These are phyloP conservation scores for Aramus guarauna DNA, from an alignment of 2,113 vertebrate genomes.

Conservation along the genomic window DNA sequence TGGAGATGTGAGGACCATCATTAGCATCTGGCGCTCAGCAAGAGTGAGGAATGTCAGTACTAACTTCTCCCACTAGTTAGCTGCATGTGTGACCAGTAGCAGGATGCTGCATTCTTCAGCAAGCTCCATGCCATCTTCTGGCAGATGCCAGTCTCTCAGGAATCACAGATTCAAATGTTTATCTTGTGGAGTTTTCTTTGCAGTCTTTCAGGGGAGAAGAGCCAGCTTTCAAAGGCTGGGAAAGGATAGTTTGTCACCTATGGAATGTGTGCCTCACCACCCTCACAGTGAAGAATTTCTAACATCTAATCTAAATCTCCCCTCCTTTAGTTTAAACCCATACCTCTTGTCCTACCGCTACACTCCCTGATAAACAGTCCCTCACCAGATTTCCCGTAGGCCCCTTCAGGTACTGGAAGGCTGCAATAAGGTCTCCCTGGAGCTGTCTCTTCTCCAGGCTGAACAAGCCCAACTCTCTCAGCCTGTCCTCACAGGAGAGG, in stretches of 20 bases:
- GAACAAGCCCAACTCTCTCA: too few species aligned
- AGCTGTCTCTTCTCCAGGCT: too few species aligned
- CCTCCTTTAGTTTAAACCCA: too few species aligned
- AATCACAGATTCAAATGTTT: neutral
- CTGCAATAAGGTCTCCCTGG: too few species aligned
- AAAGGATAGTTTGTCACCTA: neutral
- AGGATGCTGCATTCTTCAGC: rapidly evolving
- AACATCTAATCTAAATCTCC: too few species aligned
- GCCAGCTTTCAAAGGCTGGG: neutral
- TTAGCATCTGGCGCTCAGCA: neutral
- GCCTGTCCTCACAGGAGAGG: too few species aligned
- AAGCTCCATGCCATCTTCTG: rapidly evolving
- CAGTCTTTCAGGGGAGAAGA: neutral
- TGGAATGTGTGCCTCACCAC: too few species aligned
- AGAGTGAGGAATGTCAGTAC: neutral
- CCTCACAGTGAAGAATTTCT: too few species aligned
- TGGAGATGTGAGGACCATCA: rapidly evolving
- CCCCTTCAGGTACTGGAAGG: too few species aligned
- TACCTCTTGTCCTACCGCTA: too few species aligned
- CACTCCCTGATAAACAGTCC: too few species aligned
- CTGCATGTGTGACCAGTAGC: rapidly evolving
- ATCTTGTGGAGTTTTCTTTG: neutral
- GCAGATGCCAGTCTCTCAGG: neutral
- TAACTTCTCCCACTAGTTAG: rapidly evolving
- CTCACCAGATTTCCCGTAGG: too few species aligned